phyloP scores from a whole-genome alignment of 1,140 invertebrate species.

The Archivesica marissinica region DNA sequence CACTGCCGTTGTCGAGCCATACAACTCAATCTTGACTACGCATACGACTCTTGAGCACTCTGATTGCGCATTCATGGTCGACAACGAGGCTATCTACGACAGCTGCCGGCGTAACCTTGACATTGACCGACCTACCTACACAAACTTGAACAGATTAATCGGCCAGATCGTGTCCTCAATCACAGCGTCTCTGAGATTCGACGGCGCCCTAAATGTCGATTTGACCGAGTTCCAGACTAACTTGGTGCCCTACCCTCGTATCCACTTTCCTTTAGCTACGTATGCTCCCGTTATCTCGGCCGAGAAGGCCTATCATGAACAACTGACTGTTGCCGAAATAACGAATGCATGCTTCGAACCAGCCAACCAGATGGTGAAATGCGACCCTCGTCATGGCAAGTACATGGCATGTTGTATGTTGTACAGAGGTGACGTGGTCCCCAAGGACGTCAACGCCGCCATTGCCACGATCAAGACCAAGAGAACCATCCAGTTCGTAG shows the following conservation, averaged over 20 bases:
- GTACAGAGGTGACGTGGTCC: constrained; percentile 83
- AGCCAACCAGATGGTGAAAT: constrained; percentile 95
- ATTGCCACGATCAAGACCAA: constrained; percentile 87
- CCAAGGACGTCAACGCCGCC: constrained; percentile 94
- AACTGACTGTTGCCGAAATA: constrained; percentile 80
- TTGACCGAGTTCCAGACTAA: constrained; percentile 92
- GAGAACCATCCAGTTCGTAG: too few relatives aligned
- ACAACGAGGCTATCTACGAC: constrained; percentile 95
- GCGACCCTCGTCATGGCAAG: constrained; percentile 90
- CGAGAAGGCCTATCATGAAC: constrained; percentile 83
- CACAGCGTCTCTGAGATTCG: constrained; percentile 89
- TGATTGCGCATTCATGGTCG: constrained; percentile 86
- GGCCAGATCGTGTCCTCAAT: constrained; percentile 88
- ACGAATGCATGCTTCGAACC: constrained; percentile 94
- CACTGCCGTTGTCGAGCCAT: constrained; percentile 85
- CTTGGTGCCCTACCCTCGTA: constrained; percentile 81
- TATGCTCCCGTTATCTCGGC: constrained; percentile 77
- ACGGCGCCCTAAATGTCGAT: constrained; percentile 92
- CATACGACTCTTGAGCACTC: constrained; percentile 92
- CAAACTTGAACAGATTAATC: constrained; percentile 55
- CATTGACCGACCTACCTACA: constrained; percentile 88
- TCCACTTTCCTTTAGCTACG: constrained; percentile 81
- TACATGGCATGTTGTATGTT: constrained; percentile 87
- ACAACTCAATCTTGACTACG: constrained; percentile 92
- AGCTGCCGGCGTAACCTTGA: constrained; percentile 91